phyloP scores from a whole-genome alignment of 2,113 vertebrate genomes.

The Saguinus midas region DNA sequence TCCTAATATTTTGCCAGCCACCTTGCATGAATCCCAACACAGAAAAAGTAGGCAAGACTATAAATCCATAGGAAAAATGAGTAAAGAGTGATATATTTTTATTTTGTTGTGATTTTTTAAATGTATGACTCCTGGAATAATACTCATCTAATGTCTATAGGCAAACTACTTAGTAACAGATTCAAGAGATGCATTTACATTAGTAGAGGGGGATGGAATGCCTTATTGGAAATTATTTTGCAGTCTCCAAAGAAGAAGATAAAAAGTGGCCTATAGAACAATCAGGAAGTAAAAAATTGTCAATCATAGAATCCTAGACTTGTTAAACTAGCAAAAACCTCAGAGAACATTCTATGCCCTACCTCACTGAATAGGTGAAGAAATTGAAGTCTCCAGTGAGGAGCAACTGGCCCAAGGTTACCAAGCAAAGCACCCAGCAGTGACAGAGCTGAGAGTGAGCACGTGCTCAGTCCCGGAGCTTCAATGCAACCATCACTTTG shows the following conservation, averaged over 20 bases:
- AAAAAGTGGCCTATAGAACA: background rate
- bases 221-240: background rate
- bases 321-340: background rate
- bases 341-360: background rate
- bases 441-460: background rate
- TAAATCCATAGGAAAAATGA: background rate
- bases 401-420: too few relatives aligned
- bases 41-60: background rate
- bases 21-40: too few relatives aligned
- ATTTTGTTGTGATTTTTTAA: background rate
- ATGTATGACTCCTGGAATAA: background rate
- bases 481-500: background rate
- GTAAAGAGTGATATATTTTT: background rate
- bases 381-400: background rate
- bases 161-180: background rate
- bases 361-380: too few relatives aligned
- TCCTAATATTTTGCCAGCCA: too few relatives aligned
- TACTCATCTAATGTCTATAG: background rate
- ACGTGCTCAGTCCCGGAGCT: background rate
- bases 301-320: background rate
- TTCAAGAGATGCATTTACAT: background rate
- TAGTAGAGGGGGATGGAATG: background rate
- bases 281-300: background rate
- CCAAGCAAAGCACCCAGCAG: background rate
- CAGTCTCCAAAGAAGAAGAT: background rate